These are phyloP conservation scores for Tadarida brasiliensis DNA, from an alignment of 2,797 vertebrate species.

Conservation along the genomic window DNA sequence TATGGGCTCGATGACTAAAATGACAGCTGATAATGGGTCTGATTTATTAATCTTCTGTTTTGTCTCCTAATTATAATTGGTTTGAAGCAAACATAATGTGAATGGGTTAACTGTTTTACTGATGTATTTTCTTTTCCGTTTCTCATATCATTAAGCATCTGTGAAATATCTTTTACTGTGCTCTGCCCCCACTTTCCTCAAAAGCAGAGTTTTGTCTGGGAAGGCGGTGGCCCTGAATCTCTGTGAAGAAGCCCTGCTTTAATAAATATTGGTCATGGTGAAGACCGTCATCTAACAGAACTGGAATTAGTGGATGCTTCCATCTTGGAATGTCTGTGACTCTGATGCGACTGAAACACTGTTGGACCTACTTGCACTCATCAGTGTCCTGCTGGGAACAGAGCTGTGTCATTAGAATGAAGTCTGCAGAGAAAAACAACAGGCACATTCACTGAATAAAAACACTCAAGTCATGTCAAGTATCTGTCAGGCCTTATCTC, in stretches of 20 bases:
- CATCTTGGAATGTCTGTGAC: background rate
- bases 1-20: conserved; percentile 24
- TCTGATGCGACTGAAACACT: background rate
- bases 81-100: conserved; percentile 58
- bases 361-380: background rate
- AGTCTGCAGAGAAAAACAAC: conserved; percentile 39
- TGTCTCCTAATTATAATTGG: conserved; percentile 55
- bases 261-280: background rate
- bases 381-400: conserved; percentile 58
- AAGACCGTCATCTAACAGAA: conserved; percentile 2
- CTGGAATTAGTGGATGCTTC: conserved; percentile 28
- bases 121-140: background rate
- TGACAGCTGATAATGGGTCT: conserved; percentile 34
- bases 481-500: background rate
- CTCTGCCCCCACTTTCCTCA: background rate
- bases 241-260: background rate
- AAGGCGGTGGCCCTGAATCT: background rate
- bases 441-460: conserved; percentile 28
- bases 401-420: conserved; percentile 62
- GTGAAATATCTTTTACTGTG: background rate
- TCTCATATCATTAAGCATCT: conserved; percentile 27
- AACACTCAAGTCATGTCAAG: background rate
- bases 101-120: background rate
- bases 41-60: conserved; percentile 63
- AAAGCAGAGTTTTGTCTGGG: conserved; percentile 35